Base-by-base conservation (phyloP, 2,888 invertebrate species). In the Cyclophora punctaria region DNA sequence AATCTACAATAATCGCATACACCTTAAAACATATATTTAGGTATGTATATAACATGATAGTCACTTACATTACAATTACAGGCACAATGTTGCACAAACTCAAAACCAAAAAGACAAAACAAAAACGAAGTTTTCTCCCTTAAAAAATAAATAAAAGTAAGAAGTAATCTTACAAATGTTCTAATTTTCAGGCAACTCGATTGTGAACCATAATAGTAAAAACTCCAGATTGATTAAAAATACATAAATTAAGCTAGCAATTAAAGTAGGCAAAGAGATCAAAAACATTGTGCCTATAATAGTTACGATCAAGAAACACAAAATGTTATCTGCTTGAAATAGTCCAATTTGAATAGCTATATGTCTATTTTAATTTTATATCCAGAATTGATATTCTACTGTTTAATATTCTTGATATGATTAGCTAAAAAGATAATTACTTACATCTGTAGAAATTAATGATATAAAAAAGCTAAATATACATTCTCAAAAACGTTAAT, bases 1-100 rank as follows among this genome's bases (percentile, higher is more conserved):
- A 62, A 56, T 66, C 66, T 70, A 73, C 62, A 66, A 62, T 66
- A 70, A 60, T 64, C 60, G 61, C 66, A 62, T 71, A 70, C 65
- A 69, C 62, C 66, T 59, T 63, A 56, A 52, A 51, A 53, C 43
- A 42, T 48, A 51, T 41, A 44, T 45, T 47, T 49, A 45, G 20
- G 50, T 48, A 55, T 59, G 57, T 64, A 57, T 60, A 59, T 59
- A 63, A 60, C 55, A 57, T 60, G 62, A 57, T 62, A 60, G 57
- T 60, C 66, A 61, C 57, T 52, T 53, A 46, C 37, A 56, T 48
- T 55, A 53, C 54, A 60, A 54, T 51, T 50, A 7, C 49, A 47
- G 53, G 50, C 50, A 54, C 53, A 51, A 48, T 48, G 41, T 45
- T 48, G 20, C 34, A 48, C 50, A 45, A 49, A 49, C 40, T 44